phyloP scores from a whole-genome alignment of 1,140 invertebrate genomes.

The Diplogasteroides magnus region DNA sequence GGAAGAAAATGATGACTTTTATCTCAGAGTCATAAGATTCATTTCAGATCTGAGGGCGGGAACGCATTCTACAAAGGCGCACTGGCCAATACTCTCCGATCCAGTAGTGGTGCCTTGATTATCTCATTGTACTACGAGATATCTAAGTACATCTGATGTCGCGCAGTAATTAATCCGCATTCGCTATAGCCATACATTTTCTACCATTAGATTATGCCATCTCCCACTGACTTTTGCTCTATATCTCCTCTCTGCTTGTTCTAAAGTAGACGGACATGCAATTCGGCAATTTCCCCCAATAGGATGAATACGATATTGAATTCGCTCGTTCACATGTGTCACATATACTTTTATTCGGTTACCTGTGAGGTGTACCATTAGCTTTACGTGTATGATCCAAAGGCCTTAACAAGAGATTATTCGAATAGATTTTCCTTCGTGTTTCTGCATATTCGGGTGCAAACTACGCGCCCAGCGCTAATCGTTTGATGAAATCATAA shows the following conservation, averaged over 20 bases:
- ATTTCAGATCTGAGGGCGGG: conserved; percentile 40
- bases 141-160: conserved; percentile 39
- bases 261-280: too few relatives aligned
- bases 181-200: background rate
- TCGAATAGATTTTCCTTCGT: too few relatives aligned
- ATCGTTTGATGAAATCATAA: too few relatives aligned
- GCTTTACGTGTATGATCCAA: too few relatives aligned
- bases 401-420: too few relatives aligned
- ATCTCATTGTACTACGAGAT: conserved; percentile 48
- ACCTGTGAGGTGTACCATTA: too few relatives aligned
- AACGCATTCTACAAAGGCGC: conserved; percentile 40
- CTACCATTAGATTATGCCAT: background rate
- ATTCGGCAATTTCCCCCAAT: background rate
- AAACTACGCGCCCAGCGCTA: too few relatives aligned
- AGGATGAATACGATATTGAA: background rate
- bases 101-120: conserved; percentile 43
- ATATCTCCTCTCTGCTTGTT: background rate
- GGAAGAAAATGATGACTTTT: background rate
- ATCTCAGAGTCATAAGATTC: conserved; percentile 20
- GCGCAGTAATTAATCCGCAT: background rate
- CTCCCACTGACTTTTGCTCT: background rate
- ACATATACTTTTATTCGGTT: too few relatives aligned
- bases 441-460: too few relatives aligned
- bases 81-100: conserved; percentile 44
- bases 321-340: background rate